Percentiles rank a stretch among this genome's conserved stretches.
Evolutionary conservation across 2,888 invertebrate genomes (phyloP).

Genomic region (Protonemura montana): DNA sequence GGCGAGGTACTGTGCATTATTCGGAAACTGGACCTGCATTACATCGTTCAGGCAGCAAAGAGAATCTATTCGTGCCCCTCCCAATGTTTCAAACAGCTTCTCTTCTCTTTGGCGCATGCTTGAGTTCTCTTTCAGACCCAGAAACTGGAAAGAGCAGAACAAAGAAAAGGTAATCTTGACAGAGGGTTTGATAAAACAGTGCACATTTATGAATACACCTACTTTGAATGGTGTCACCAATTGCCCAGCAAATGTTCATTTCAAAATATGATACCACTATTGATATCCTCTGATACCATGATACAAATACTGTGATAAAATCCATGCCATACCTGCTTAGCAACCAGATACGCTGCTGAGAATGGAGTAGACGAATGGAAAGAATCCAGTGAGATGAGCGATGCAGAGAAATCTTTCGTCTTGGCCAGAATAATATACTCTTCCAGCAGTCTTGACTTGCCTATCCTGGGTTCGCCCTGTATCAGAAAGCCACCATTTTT

Average conservation of each 20-base stretch:
- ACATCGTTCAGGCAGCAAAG: conserved; percentile 66
- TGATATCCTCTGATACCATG: no score
- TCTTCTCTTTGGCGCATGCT: conserved; percentile 57
- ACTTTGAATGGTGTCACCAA: no score
- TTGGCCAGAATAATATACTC: conserved; percentile 57
- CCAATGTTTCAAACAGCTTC: conserved; percentile 58
- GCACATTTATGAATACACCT: no score
- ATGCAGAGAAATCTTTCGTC: conserved; percentile 50
- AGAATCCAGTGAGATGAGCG: conserved; percentile 50
- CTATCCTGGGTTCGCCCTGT: conserved; percentile 65
- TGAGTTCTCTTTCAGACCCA: conserved; percentile 51
- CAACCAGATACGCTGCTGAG: conserved; percentile 51
- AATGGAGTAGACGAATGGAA: conserved; percentile 51
- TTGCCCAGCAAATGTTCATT: no score
- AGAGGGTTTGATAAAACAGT: no score
- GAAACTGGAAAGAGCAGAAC: conserved; percentile 49
- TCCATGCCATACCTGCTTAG: conserved; percentile 52
- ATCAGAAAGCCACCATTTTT: conserved; percentile 65
- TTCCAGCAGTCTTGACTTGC: conserved; percentile 67
- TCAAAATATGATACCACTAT: no score
- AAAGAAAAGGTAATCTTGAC: no score
- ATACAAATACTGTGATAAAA: background rate
- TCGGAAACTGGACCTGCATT: conserved; percentile 63
- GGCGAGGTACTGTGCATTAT: background rate
- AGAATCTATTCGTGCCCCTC: conserved; percentile 56